Evolutionary conservation across 2,888 invertebrate species (phyloP).

Genomic region (Malthinus seriepunctatus): DNA sequence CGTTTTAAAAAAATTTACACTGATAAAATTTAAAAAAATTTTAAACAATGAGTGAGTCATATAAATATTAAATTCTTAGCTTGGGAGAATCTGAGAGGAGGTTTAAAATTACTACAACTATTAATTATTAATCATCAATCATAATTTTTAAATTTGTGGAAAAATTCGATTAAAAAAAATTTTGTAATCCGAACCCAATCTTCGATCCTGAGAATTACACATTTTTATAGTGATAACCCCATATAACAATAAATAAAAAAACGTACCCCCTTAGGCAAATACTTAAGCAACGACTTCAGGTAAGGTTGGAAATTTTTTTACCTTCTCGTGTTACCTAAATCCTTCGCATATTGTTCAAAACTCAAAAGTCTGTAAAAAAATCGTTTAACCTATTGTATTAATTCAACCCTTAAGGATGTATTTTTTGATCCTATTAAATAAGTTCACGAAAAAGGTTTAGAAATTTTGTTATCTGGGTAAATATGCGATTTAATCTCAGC

Average conservation of each 20-base stretch:
- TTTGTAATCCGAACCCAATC: too few species aligned
- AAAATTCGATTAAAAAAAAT: too few species aligned
- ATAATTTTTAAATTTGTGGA: too few species aligned
- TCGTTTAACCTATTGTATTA: slow-evolving; percentile 24
- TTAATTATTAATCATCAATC: too few species aligned
- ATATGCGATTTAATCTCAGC: too few species aligned
- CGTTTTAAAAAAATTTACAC: too few species aligned
- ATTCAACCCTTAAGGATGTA: slow-evolving; percentile 18
- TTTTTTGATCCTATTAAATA: slow-evolving; percentile 4
- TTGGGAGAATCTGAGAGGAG: too few species aligned
- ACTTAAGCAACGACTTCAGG: slow-evolving; percentile 11
- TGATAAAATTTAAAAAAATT: too few species aligned
- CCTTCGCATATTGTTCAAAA: slow-evolving; percentile 20
- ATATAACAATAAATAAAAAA: slow-evolving; percentile 9
- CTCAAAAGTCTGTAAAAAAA: slow-evolving; percentile 26
- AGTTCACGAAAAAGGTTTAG: not conserved
- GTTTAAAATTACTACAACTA: too few species aligned
- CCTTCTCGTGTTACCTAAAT: slow-evolving; percentile 25
- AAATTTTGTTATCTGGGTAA: not conserved
- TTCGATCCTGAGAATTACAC: not conserved
- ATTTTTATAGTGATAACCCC: slow-evolving; percentile 10
- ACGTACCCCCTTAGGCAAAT: slow-evolving; percentile 3
- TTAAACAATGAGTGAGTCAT: too few species aligned
- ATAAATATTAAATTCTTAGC: too few species aligned
- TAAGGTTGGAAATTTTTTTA: slow-evolving; percentile 22